Conservation (phyloP, 2,888 invertebrate species). For the Parnassius apollo region DNA sequence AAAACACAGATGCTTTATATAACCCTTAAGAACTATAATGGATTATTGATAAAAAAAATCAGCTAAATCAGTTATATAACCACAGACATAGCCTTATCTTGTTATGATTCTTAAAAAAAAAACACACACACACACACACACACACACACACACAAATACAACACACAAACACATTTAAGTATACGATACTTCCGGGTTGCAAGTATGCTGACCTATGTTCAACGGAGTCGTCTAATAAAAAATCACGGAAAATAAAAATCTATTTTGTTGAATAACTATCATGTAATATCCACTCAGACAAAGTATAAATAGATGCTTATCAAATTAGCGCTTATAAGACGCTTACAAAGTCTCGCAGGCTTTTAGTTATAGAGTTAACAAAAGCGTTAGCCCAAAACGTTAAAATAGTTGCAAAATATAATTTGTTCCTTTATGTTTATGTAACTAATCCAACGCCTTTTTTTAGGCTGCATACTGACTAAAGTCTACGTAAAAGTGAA, state of each 20-base stretch:
- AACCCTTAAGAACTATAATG: no score
- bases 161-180: no score
- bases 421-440: constrained; percentile 11
- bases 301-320: constrained; percentile 13
- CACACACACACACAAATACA: no score
- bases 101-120: no score
- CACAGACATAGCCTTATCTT: no score
- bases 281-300: background rate
- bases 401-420: constrained; percentile 20
- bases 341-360: constrained; percentile 7
- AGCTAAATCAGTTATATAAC: no score
- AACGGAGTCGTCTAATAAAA: no score
- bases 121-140: no score
- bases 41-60: no score
- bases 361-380: constrained; percentile 18
- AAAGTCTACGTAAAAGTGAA: background rate
- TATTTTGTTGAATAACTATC: background rate
- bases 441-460: background rate
- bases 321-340: background rate
- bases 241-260: background rate
- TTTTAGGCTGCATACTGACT: background rate
- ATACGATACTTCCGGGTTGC: no score
- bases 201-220: no score
- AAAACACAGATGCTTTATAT: no score
- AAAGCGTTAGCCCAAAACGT: constrained; percentile 8